Conservation (phyloP, 2,888 invertebrate species). For the Heterodera filipjevi region DNA sequence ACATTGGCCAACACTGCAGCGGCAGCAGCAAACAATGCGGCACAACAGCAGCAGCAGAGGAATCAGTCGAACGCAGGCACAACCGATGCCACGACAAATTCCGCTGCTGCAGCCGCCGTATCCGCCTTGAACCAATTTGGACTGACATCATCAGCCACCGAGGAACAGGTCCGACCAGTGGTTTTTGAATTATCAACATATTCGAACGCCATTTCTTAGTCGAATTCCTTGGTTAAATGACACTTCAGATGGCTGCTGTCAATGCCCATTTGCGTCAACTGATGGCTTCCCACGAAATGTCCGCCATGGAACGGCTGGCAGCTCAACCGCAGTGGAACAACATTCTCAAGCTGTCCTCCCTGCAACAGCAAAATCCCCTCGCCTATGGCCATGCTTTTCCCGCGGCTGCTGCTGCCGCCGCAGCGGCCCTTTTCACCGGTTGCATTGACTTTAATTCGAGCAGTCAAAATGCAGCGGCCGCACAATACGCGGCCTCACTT, state of each 20-base stretch:
- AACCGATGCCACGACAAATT: background rate
- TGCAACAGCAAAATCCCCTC: slow-evolving; percentile 35
- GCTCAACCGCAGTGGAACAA: slow-evolving; percentile 27
- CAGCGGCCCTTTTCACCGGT: slow-evolving; percentile 30
- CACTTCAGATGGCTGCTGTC: slow-evolving; percentile 15
- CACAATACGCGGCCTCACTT: slow-evolving; percentile 29
- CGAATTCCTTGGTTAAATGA: background rate
- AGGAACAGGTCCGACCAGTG: slow-evolving; percentile 15
- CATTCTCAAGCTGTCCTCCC: slow-evolving; percentile 22
- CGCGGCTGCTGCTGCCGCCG: slow-evolving; percentile 33
- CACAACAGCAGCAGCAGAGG: slow-evolving; percentile 1
- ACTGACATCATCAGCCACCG: slow-evolving; percentile 20
- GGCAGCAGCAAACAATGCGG: slow-evolving; percentile 12
- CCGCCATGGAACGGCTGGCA: slow-evolving; percentile 24
- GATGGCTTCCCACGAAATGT: slow-evolving; percentile 28
- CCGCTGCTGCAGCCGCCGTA: background rate
- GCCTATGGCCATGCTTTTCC: slow-evolving; percentile 35
- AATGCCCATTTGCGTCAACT: slow-evolving; percentile 24
- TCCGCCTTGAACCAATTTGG: slow-evolving; percentile 22
- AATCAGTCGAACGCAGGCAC: background rate
- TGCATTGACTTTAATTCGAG: slow-evolving; percentile 9
- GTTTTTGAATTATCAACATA: no score
- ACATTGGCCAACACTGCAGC: slow-evolving; percentile 16
- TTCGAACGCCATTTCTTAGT: no score
- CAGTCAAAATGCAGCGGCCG: slow-evolving; percentile 10